Evolutionary conservation across 2,888 invertebrate genomes (phyloP).

Genomic region (Hypolimnas misippus): DNA sequence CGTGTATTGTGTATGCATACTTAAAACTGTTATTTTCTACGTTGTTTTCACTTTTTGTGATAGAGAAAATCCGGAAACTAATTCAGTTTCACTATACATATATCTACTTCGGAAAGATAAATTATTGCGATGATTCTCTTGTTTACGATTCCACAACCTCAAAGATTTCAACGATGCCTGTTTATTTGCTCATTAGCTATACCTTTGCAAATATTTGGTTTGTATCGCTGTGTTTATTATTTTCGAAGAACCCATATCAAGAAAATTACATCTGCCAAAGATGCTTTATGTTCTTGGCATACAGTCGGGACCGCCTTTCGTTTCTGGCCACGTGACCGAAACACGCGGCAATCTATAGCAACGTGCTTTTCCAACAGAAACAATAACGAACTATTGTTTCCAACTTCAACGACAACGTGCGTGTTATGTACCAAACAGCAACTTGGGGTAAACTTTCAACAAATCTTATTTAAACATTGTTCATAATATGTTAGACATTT

Average conservation of each 20-base stretch:
- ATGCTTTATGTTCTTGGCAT: constrained; percentile 28
- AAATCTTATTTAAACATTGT: constrained; percentile 4
- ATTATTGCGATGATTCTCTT: too few relatives aligned
- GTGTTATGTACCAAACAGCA: constrained; percentile 6
- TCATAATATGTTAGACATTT: not conserved
- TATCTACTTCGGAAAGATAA: too few relatives aligned
- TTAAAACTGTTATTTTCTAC: too few relatives aligned
- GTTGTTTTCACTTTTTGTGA: too few relatives aligned
- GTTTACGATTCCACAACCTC: too few relatives aligned
- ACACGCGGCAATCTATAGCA: constrained; percentile 51
- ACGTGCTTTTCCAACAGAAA: constrained; percentile 53
- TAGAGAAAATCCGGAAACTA: too few relatives aligned
- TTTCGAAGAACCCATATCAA: constrained; percentile 3
- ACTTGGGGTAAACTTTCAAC: not conserved
- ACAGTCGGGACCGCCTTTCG: constrained; percentile 11
- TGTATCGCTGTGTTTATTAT: not conserved
- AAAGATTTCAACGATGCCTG: too few relatives aligned
- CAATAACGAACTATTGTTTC: constrained; percentile 52
- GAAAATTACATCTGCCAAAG: constrained; percentile 5
- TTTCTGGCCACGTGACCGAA: constrained; percentile 49
- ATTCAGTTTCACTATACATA: too few relatives aligned
- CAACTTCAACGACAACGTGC: constrained; percentile 49
- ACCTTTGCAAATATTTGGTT: not conserved
- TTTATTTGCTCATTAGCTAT: not conserved
- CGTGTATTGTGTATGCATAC: too few relatives aligned